phyloP scores from a whole-genome alignment of 2,797 vertebrate species.

The Sardinella longiceps region DNA sequence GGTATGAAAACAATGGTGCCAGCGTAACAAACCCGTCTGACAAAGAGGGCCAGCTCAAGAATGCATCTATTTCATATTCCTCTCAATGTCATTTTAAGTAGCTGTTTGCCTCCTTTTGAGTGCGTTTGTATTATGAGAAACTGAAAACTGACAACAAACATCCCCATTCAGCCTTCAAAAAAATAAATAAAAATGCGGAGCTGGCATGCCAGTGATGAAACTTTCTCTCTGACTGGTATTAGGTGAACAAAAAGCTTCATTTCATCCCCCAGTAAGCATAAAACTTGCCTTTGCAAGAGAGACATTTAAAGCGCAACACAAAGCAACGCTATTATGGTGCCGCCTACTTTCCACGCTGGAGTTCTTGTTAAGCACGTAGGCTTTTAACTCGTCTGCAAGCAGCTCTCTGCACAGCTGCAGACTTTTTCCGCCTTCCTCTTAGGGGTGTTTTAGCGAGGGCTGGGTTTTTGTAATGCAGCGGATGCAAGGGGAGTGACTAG shows the following conservation, averaged over 20 bases:
- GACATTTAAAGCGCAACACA: neutral
- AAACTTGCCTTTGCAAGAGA: neutral
- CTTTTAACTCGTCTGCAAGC: neutral
- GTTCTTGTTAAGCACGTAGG: neutral
- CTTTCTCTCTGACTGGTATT: neutral
- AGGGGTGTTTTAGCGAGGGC: neutral
- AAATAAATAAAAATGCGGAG: neutral
- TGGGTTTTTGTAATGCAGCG: neutral
- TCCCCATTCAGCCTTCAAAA: neutral
- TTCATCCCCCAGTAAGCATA: slow-evolving; percentile 1
- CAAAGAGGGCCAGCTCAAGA: neutral
- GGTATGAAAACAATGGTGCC: slow-evolving; percentile 31
- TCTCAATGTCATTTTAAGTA: neutral
- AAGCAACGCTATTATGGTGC: neutral
- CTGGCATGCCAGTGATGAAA: neutral
- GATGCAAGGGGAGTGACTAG: neutral
- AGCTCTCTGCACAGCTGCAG: neutral
- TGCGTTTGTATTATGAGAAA: neutral
- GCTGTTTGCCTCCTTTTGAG: neutral
- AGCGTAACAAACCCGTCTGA: neutral
- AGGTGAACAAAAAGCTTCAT: neutral
- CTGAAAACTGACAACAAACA: neutral
- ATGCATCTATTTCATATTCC: neutral
- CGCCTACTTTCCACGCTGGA: neutral
- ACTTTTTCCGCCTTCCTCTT: neutral